These are phyloP conservation scores for Pelmatolapia mariae DNA, from an alignment of 2,113 vertebrate genomes.

Conservation along the genomic window DNA sequence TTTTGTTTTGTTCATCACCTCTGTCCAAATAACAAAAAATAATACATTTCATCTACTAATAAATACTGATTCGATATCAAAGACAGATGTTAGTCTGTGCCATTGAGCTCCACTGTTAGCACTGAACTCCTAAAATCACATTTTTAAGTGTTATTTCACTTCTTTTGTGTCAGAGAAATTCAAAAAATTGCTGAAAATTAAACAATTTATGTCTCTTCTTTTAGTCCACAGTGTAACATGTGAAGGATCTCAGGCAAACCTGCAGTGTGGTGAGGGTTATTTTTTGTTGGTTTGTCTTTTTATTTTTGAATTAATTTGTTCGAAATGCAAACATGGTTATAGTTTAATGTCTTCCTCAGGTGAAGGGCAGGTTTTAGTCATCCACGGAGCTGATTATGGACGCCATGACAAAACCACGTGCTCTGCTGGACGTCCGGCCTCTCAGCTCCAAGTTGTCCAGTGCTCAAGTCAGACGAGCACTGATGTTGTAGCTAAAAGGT, in stretches of 20 bases:
- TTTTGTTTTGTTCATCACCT: not conserved
- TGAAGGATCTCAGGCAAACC: not conserved
- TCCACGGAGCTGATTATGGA: not conserved
- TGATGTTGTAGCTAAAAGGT: not conserved
- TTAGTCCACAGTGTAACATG: not conserved
- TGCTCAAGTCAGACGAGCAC: not conserved
- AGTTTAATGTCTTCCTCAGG: not conserved
- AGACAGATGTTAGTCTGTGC: not conserved
- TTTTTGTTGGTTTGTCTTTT: not conserved
- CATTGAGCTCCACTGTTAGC: not conserved
- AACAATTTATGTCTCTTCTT: not conserved
- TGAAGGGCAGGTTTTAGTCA: fast-evolving
- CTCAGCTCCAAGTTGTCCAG: fast-evolving
- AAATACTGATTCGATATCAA: not conserved
- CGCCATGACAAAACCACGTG: not conserved
- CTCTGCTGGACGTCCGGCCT: not conserved
- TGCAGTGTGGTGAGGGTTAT: not conserved
- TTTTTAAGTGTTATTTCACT: not conserved
- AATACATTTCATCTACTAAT: not conserved
- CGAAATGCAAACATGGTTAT: not conserved
- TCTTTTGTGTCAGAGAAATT: not conserved
- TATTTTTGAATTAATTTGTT: not conserved
- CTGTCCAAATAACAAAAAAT: not conserved
- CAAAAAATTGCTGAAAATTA: not conserved
- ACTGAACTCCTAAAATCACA: not conserved